Conservation (phyloP, 1,140 invertebrate genomes). For the Metaphire vulgaris region DNA sequence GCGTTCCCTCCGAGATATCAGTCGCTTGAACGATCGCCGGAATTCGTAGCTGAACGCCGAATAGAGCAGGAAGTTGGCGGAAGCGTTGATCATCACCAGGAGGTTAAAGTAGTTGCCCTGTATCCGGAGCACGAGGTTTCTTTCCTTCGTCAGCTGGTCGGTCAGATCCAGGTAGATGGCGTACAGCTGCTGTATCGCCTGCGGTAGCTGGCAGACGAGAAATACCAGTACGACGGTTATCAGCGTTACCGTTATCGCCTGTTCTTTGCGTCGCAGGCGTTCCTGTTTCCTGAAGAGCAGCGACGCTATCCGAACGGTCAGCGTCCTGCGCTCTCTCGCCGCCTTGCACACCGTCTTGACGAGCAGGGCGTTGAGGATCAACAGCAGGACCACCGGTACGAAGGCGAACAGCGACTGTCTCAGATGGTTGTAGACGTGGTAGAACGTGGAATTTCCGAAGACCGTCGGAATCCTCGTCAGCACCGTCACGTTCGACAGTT, state of each 20-base stretch:
- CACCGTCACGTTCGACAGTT: neutral
- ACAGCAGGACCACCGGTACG: conserved; percentile 62
- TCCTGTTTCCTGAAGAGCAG: neutral
- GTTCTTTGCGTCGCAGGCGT: neutral
- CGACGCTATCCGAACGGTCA: conserved; percentile 52
- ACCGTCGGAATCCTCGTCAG: conserved; percentile 27
- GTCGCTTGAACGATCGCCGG: conserved; percentile 61
- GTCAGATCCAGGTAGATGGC: neutral
- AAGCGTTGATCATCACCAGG: conserved; percentile 64
- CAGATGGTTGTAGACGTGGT: conserved; percentile 59
- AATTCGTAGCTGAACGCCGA: conserved; percentile 70
- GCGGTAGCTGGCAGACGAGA: neutral
- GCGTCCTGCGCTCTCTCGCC: neutral
- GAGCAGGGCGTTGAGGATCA: conserved; percentile 61
- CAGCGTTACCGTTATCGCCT: neutral
- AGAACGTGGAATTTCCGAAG: conserved; percentile 55
- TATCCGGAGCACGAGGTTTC: conserved; percentile 48
- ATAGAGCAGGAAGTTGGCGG: conserved; percentile 69
- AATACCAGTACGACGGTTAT: neutral
- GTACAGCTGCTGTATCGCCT: neutral
- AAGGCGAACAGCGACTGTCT: conserved; percentile 61
- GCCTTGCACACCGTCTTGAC: conserved; percentile 25
- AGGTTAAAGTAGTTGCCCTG: conserved; percentile 69
- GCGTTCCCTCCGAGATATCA: too few relatives aligned
- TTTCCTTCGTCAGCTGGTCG: conserved; percentile 50